Percentiles rank a stretch among this genome's conserved stretches.
These are phyloP conservation scores for Tauraco hartlaubi DNA, from an alignment of 2,797 vertebrate genomes.

Conservation along the genomic window DNA sequence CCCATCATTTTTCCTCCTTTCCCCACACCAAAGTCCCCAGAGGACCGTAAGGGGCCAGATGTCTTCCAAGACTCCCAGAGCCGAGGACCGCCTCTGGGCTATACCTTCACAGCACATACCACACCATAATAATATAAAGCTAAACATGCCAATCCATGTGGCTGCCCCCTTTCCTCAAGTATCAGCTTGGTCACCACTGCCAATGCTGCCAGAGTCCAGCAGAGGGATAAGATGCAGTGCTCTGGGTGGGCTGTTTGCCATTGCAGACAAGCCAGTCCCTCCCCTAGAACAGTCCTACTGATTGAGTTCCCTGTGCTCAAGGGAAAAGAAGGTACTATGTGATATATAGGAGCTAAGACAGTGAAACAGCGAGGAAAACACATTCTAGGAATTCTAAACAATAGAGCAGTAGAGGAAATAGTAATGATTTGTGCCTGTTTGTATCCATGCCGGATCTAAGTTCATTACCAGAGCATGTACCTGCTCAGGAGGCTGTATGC, in stretches of 20 bases:
- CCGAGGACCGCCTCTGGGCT: neutral
- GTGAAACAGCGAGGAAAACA: neutral
- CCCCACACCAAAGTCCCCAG: neutral
- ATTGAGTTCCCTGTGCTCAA: neutral
- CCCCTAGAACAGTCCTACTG: neutral
- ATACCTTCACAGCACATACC: neutral
- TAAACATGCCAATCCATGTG: neutral
- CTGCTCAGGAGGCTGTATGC: neutral
- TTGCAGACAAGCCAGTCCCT: neutral
- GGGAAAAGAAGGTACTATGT: neutral
- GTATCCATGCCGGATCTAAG: neutral
- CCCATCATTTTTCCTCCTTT: neutral
- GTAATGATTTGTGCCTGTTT: neutral
- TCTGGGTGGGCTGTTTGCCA: neutral
- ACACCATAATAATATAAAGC: neutral
- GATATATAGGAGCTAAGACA: neutral
- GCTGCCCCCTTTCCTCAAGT: neutral
- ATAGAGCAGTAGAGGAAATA: neutral
- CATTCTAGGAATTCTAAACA: neutral
- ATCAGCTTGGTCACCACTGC: neutral
- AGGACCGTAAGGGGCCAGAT: neutral
- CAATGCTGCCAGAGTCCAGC: neutral
- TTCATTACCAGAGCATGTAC: neutral
- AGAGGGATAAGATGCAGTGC: neutral
- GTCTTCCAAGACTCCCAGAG: neutral